Conservation (phyloP, 2,113 vertebrate genomes). For the Catharus bicknelli region DNA sequence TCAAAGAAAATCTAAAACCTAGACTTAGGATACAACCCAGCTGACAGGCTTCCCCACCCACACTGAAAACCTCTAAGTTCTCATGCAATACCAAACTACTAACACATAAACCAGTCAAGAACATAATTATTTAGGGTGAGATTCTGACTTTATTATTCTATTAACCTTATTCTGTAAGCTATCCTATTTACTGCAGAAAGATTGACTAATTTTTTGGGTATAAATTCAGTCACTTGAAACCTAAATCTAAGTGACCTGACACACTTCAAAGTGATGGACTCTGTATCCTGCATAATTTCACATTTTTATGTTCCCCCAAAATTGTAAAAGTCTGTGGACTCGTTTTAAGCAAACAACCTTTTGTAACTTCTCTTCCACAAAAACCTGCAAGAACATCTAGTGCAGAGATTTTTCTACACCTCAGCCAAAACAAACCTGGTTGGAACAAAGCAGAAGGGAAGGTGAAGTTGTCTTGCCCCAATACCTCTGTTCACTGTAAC, state of each 20-base stretch:
- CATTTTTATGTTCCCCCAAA: background rate
- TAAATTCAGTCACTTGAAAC: background rate
- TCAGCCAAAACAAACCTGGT: background rate
- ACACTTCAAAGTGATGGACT: background rate
- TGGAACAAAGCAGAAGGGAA: background rate
- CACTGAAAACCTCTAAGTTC: background rate
- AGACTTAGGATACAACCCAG: background rate
- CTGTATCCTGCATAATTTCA: background rate
- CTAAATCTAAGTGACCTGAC: background rate
- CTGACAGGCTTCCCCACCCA: fast-evolving
- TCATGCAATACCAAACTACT: background rate
- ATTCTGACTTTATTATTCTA: background rate
- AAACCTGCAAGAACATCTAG: background rate
- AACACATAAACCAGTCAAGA: background rate
- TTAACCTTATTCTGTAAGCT: background rate
- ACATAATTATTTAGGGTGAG: background rate
- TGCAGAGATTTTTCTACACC: background rate
- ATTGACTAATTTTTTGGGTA: background rate
- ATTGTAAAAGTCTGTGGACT: background rate
- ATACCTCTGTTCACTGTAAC: background rate
- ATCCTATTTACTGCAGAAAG: background rate
- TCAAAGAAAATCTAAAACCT: background rate
- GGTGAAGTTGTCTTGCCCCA: background rate
- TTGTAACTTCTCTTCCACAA: background rate
- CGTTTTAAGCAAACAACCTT: background rate